A percentile compares a stretch with the other conserved stretches of the same genome.
These are phyloP conservation scores for Phoenicopterus ruber DNA, from an alignment of 2,113 vertebrate genomes.

Conservation along the genomic window DNA sequence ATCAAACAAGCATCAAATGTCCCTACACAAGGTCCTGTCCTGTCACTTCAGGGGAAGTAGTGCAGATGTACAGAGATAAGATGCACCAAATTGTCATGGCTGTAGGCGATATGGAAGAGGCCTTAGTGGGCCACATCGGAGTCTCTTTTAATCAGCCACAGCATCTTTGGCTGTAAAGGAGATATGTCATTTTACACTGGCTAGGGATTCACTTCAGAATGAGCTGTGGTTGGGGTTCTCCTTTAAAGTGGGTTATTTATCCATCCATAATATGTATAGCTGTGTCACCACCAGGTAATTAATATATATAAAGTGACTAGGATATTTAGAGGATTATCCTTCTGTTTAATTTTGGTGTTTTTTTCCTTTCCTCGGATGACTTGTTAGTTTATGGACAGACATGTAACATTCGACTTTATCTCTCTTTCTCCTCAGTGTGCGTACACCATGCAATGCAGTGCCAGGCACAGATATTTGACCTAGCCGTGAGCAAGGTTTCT, in stretches of 20 bases:
- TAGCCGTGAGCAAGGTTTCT: constrained; percentile 19
- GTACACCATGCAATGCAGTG: neutral
- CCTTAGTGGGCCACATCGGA: neutral
- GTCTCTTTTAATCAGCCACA: neutral
- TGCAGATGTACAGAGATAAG: neutral
- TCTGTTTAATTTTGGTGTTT: accelerated
- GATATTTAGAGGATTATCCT: neutral
- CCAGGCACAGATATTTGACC: neutral
- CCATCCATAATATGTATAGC: neutral
- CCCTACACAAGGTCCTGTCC: neutral
- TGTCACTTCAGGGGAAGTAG: neutral
- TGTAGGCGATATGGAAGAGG: neutral
- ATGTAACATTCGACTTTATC: neutral
- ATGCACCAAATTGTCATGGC: neutral
- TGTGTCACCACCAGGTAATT: neutral
- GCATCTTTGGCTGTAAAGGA: neutral
- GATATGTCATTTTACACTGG: neutral
- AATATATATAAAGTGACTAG: neutral
- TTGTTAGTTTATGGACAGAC: neutral
- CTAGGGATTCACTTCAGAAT: neutral
- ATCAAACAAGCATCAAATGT: neutral
- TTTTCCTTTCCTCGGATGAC: neutral
- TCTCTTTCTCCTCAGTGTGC: neutral
- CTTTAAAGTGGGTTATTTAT: neutral
- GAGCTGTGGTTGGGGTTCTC: neutral